Percentiles rank a stretch among this genome's conserved stretches.
Evolutionary conservation across 92 coral and sea anemone genomes (phyloP).

Genomic region (Virgularia gustaviana): DNA sequence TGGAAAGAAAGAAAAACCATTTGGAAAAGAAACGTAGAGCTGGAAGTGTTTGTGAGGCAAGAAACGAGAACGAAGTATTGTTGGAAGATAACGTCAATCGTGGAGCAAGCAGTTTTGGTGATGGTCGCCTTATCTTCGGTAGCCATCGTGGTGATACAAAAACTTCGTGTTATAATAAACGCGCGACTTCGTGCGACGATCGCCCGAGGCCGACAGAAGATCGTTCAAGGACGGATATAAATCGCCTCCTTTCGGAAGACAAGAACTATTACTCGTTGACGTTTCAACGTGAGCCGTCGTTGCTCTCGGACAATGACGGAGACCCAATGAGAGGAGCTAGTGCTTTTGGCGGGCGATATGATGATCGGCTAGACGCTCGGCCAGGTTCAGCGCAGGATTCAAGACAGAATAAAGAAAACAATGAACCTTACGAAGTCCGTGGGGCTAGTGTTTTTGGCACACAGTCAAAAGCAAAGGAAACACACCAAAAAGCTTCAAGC

Average conservation of each 20-base stretch:
- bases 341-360: background rate
- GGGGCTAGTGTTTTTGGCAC: constrained; percentile 25
- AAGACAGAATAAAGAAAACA: too few relatives aligned
- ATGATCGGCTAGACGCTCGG: background rate
- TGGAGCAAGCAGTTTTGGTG: constrained; percentile 32
- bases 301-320: constrained; percentile 1
- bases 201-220: too few relatives aligned
- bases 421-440: background rate
- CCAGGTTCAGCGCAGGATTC: background rate
- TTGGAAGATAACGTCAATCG: background rate
- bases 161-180: constrained; percentile 6
- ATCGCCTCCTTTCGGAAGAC: too few relatives aligned
- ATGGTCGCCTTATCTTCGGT: background rate
- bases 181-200: background rate
- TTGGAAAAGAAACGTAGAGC: background rate
- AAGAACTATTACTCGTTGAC: constrained; percentile 23
- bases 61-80: background rate
- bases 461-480: background rate
- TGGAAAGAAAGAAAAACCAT: background rate
- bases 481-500: background rate
- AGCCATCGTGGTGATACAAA: background rate
- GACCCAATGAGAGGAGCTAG: constrained; percentile 6
- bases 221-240: too few relatives aligned
- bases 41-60: background rate
- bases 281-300: constrained; percentile 9